These are phyloP conservation scores for Bagarius yarrelli DNA, from an alignment of 2,113 vertebrate genomes.

Conservation along the genomic window DNA sequence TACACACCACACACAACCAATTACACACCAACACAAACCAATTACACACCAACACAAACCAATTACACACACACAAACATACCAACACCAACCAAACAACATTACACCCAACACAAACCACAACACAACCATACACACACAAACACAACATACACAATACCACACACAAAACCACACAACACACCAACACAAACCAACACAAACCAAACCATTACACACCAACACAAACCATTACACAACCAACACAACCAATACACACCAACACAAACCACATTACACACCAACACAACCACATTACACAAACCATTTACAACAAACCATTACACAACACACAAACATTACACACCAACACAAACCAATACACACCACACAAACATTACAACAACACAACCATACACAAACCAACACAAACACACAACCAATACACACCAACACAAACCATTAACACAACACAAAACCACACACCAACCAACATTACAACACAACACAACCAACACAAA, in stretches of 20 bases:
- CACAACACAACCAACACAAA: constrained; percentile 17
- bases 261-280: constrained; percentile 2
- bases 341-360: constrained; percentile 28
- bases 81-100: background rate
- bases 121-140: too few relatives aligned
- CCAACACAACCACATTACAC: constrained; percentile 22
- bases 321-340: background rate
- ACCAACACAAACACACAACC: too few relatives aligned
- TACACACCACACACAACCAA: constrained; percentile 22
- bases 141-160: background rate
- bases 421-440: constrained; percentile 11
- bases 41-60: constrained; percentile 18
- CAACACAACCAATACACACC: background rate
- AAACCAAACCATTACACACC: background rate
- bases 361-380: background rate
- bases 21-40: constrained; percentile 9
- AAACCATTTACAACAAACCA: constrained; percentile 23
- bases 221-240: background rate
- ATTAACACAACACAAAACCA: constrained; percentile 14
- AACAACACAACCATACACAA: background rate
- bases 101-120: background rate
- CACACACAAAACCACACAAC: background rate
- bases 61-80: constrained; percentile 13
- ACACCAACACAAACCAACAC: background rate
- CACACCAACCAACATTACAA: background rate